These are phyloP conservation scores for Trichomalopsis sarcophagae DNA, from an alignment of 1,140 invertebrate genomes.

Conservation along the genomic window DNA sequence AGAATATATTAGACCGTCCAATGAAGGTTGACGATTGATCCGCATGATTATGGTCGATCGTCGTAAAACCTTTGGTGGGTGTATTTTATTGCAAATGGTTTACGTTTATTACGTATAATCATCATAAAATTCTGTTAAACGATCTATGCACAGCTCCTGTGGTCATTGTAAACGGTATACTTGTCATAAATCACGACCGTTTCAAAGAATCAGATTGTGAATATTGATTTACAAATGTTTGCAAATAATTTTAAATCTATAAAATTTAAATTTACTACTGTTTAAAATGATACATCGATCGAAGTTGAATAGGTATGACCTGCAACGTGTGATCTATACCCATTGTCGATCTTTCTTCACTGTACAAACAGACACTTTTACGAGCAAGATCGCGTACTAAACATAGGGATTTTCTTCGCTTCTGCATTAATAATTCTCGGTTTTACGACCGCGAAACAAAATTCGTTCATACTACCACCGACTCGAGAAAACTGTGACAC, in stretches of 20 bases:
- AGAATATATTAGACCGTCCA: background rate
- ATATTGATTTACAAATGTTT: background rate
- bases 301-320: background rate
- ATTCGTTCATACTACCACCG: background rate
- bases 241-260: background rate
- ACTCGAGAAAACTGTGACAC: background rate
- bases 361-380: background rate
- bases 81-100: background rate
- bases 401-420: background rate
- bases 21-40: constrained; percentile 19
- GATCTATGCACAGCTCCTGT: no score
- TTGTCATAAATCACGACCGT: no score
- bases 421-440: constrained; percentile 8
- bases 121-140: background rate
- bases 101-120: background rate
- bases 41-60: background rate
- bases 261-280: background rate
- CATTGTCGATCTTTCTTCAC: background rate
- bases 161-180: no score
- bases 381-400: background rate
- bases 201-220: background rate
- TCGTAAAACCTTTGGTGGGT: constrained; percentile 6
- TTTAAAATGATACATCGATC: background rate
- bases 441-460: constrained; percentile 46
- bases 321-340: background rate